Evolutionary conservation across 2,113 vertebrate species (phyloP).

Genomic region (Edolisoma coerulescens): DNA sequence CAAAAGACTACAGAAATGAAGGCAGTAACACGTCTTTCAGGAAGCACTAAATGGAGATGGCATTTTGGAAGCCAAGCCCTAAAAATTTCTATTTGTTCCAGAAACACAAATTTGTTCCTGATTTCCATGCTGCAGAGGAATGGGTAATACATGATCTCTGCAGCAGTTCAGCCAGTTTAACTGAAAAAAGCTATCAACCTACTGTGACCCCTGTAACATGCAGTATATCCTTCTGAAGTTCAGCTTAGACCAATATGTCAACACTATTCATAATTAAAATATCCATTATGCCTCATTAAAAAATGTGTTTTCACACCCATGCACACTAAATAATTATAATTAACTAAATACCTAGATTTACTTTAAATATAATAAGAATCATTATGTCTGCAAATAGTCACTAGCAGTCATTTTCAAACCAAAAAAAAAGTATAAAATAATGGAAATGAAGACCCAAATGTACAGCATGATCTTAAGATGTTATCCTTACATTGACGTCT

Average conservation of each 20-base stretch:
- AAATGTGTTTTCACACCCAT: not conserved
- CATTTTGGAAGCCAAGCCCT: not conserved
- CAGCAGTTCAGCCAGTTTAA: not conserved
- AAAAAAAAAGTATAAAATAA: not conserved
- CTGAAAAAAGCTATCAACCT: not conserved
- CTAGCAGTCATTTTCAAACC: not conserved
- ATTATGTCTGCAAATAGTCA: not conserved
- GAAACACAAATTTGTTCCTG: not conserved
- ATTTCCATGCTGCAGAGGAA: not conserved
- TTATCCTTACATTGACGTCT: not conserved
- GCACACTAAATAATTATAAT: not conserved
- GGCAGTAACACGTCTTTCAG: not conserved
- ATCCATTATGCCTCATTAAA: not conserved
- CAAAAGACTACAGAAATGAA: not conserved
- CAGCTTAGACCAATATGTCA: not conserved
- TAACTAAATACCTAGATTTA: not conserved
- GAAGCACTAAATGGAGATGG: not conserved
- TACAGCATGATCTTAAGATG: not conserved
- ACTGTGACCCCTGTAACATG: fast-evolving
- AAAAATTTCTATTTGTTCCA: not conserved
- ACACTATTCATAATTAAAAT: not conserved
- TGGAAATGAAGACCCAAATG: not conserved
- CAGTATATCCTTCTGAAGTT: not conserved
- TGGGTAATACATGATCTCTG: not conserved
- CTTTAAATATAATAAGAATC: not conserved